Conservation (phyloP, 2,797 vertebrate species). For the Pyrocephalus nanus region DNA sequence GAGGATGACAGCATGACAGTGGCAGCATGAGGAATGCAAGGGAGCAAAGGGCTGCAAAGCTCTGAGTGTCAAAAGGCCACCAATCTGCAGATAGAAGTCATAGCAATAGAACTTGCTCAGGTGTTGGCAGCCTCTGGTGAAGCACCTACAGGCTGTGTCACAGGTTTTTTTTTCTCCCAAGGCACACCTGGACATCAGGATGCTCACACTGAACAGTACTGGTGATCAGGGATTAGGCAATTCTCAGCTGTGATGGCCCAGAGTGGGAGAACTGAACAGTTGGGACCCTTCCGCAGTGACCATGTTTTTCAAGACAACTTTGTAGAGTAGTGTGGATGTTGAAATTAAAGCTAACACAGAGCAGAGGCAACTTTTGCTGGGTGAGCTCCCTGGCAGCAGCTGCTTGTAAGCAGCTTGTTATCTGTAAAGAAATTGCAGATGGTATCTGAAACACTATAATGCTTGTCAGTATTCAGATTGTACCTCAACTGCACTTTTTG, state of each 20-base stretch:
- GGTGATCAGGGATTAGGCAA: background rate
- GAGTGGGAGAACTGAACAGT: background rate
- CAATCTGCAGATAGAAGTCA: background rate
- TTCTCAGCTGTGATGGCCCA: background rate
- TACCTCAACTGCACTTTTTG: background rate
- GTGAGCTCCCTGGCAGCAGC: background rate
- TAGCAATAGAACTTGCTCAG: rapidly evolving
- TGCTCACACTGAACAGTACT: background rate
- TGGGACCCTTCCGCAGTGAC: background rate
- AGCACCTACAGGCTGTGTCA: background rate
- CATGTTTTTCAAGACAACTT: background rate
- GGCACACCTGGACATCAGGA: background rate
- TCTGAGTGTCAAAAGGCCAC: background rate
- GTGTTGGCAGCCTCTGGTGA: rapidly evolving
- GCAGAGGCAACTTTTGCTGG: background rate
- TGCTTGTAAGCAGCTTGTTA: background rate
- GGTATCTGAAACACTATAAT: background rate
- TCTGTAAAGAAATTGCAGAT: background rate
- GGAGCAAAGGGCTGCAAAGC: background rate
- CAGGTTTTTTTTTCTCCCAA: background rate
- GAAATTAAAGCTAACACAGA: background rate
- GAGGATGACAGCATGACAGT: too few species aligned
- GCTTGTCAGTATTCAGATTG: background rate
- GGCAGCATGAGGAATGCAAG: background rate
- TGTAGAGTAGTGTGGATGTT: background rate